A percentile compares a stretch with the other conserved stretches of the same genome.
Evolutionary conservation across 92 coral and sea anemone species (phyloP).

Genomic region (Galaxea fascicularis): DNA sequence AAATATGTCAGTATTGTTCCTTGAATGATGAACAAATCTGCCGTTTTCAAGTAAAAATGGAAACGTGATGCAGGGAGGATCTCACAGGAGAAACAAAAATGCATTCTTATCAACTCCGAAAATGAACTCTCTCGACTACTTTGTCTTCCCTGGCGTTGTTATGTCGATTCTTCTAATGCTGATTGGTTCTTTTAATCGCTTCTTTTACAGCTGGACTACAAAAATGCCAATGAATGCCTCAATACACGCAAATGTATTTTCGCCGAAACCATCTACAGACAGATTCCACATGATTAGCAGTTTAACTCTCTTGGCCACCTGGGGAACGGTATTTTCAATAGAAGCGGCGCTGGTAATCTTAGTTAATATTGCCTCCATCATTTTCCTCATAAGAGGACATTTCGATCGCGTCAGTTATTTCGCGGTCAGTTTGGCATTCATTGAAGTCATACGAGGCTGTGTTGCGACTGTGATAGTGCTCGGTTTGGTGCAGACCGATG

Average conservation of each 20-base stretch:
- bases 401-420: conserved; percentile 34
- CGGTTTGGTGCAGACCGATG: conserved; percentile 7
- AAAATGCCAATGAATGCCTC: conserved; percentile 3
- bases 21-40: too few relatives aligned
- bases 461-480: conserved; percentile 13
- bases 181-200: neutral
- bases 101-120: too few relatives aligned
- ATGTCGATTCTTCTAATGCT: too few relatives aligned
- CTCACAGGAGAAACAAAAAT: too few relatives aligned
- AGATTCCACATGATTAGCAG: neutral
- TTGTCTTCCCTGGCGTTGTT: too few relatives aligned
- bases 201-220: neutral
- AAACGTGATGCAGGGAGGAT: too few relatives aligned
- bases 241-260: neutral
- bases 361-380: conserved; percentile 40
- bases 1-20: too few relatives aligned
- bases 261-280: neutral
- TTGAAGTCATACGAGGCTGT: conserved; percentile 23
- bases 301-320: conserved; percentile 6
- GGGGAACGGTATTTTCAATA: conserved; percentile 48
- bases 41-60: too few relatives aligned
- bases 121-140: too few relatives aligned
- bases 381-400: conserved; percentile 7
- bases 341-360: conserved; percentile 48
- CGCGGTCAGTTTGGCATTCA: conserved; percentile 19